Percentiles rank a stretch among this genome's conserved stretches.
Conservation (phyloP, 2,888 invertebrate genomes). For the Oligia latruncula region DNA sequence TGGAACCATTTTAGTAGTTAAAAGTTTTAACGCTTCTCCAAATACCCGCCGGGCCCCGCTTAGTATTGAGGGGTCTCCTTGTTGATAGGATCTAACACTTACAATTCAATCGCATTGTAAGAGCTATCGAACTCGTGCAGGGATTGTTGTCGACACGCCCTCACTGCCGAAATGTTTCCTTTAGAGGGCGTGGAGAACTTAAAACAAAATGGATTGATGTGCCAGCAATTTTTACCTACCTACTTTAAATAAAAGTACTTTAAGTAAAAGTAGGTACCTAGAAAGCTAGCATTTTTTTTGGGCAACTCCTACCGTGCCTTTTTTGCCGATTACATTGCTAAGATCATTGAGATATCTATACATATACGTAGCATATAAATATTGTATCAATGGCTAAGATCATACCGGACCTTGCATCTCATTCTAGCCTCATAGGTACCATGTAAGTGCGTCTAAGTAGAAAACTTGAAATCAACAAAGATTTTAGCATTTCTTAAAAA, state of each 20-base stretch:
- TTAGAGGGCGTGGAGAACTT: conserved; percentile 38
- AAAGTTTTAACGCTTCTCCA: conserved; percentile 42
- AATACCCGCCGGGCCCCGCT: conserved; percentile 28
- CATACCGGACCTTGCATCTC: not conserved
- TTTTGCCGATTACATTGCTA: not conserved
- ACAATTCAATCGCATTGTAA: conserved; percentile 63
- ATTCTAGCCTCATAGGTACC: not conserved
- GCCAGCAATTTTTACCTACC: not conserved
- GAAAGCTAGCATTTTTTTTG: not conserved
- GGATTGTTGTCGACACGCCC: conserved; percentile 59
- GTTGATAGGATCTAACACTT: conserved; percentile 63
- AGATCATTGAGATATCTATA: not conserved
- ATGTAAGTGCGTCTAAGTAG: not conserved
- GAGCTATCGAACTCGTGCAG: conserved; percentile 60
- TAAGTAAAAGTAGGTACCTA: no score
- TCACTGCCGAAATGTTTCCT: conserved; percentile 51
- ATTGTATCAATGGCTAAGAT: not conserved
- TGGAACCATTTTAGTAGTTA: conserved; percentile 36
- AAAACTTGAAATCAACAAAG: conserved; percentile 2
- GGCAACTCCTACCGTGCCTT: not conserved
- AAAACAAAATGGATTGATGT: conserved; percentile 30
- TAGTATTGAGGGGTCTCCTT: conserved; percentile 46
- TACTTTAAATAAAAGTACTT: not conserved
- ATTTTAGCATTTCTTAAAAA: not conserved
- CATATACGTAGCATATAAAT: not conserved